phyloP scores from a whole-genome alignment of 2,113 vertebrate species.

The Poicephalus gulielmi region DNA sequence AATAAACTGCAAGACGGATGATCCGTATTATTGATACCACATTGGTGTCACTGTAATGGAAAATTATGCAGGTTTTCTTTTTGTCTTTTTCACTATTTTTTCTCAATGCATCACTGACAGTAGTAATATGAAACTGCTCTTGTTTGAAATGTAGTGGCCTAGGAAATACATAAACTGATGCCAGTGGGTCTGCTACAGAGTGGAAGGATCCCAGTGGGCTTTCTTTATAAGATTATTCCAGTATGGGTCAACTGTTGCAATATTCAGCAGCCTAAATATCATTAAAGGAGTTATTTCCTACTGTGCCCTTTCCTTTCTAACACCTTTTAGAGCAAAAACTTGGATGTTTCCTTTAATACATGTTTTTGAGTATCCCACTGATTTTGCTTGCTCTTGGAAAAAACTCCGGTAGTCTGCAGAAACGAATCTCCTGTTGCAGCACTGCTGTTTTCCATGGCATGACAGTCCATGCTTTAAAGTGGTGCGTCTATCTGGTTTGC shows the following conservation, averaged over 20 bases:
- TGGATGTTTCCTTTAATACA: background rate
- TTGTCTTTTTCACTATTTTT: background rate
- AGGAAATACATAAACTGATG: conserved; percentile 26
- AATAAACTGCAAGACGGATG: background rate
- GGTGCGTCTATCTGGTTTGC: background rate
- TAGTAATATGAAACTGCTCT: background rate
- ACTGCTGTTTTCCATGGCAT: background rate
- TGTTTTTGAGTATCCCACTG: background rate
- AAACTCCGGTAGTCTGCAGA: background rate
- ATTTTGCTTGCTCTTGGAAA: background rate
- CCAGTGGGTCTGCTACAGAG: background rate
- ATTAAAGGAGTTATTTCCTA: background rate
- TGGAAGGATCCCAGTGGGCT: background rate
- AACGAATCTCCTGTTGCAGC: background rate
- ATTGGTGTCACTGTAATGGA: background rate
- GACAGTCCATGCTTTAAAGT: background rate
- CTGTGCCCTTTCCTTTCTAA: background rate
- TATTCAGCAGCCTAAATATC: conserved; percentile 14
- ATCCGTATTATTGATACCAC: background rate
- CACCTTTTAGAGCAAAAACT: background rate
- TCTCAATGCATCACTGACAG: background rate
- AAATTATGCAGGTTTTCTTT: background rate
- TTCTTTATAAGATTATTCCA: background rate
- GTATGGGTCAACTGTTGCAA: conserved; percentile 8
- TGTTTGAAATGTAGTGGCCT: background rate